Evolutionary conservation across 2,888 invertebrate species (phyloP), one percentile per base, ranked within the genome.

Genomic region (Endotricha flammealis): DNA sequence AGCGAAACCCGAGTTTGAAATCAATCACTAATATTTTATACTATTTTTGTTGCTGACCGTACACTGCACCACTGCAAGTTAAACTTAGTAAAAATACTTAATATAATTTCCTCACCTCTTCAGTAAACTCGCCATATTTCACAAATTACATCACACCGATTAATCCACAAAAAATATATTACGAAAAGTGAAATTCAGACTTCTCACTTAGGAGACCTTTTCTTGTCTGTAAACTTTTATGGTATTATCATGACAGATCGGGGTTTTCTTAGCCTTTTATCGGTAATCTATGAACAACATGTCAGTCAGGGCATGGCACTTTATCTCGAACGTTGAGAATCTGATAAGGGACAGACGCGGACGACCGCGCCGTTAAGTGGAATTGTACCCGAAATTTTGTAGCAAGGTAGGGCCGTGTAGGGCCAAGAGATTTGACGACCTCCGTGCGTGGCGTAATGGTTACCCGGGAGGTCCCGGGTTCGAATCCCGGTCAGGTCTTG

Each of bases 231-330:
- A 41, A 39, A 48, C 12, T 28, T 22, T 36, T 37, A 52, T 51
- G 47, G 39, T 50, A 50, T 66, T 82, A 82, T 82, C 82, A 54
- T 74, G 77, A 79, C 75, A 78, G 74, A 77, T 80, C 71, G 65
- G 64, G 60, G 61, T 62, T 64, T 60, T 69, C 62, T 65, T 58
- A 55, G 53, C 58, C 41, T 43, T 51, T 56, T 58, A 50, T 51
- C 42, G 41, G 42, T 59, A 55, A 73, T 78, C 72, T 77, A 48
- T 48, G 53, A 73, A 72, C 71, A 73, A 69, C 75, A 75, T 67
- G 82, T 78, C 83, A 81, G 72, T 80, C 82, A 74, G 57, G 59
- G 55, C 58, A 49, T 51, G 51, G 39, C 39, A 16, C 14, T 31
- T n/a, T 43, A 42, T 36, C 46, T 44, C 41, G 41, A 39, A 29